A percentile compares a stretch with the other conserved stretches of the same genome.
Conservation (phyloP, 2,888 invertebrate genomes). For the Athalia cordata region DNA sequence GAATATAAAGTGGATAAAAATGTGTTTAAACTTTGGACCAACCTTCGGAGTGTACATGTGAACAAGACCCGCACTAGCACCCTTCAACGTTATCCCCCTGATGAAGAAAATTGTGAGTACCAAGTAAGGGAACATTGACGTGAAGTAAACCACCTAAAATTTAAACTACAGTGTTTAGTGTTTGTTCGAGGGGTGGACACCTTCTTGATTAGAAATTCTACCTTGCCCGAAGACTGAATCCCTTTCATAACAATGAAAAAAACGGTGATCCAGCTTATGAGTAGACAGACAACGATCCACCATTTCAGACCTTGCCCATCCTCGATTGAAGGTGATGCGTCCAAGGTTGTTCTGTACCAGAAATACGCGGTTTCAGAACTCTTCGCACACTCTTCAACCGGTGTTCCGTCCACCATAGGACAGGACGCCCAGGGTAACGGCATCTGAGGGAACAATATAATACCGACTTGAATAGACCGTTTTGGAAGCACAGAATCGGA, state of each 20-base stretch:
- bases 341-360: constrained; percentile 93
- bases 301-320: constrained; percentile 90
- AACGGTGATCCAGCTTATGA: constrained; percentile 92
- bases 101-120: constrained; percentile 96
- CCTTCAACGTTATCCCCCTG: constrained; percentile 90
- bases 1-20: neutral
- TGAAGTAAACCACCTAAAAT: constrained; percentile 92
- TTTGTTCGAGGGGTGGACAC: neutral
- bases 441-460: constrained; percentile 75
- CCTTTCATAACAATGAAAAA: constrained; percentile 98
- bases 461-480: neutral
- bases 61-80: constrained; percentile 88
- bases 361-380: constrained; percentile 94
- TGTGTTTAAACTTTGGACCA: constrained; percentile 54
- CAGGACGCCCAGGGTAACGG: constrained; percentile 91
- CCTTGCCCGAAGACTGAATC: constrained; percentile 96
- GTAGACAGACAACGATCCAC: constrained; percentile 93
- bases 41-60: constrained; percentile 97
- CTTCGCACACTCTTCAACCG: constrained; percentile 84
- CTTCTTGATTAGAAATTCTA: constrained; percentile 64
- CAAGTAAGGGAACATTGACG: constrained; percentile 95
- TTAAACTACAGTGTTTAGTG: neutral
- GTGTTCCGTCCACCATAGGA: constrained; percentile 82
- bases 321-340: constrained; percentile 90
- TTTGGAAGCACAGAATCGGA: too few species aligned